Percentiles rank a stretch among this genome's conserved stretches.
These are phyloP conservation scores for Coranthus polyacanthus DNA, from an alignment of 2,797 vertebrate genomes.

Conservation along the genomic window DNA sequence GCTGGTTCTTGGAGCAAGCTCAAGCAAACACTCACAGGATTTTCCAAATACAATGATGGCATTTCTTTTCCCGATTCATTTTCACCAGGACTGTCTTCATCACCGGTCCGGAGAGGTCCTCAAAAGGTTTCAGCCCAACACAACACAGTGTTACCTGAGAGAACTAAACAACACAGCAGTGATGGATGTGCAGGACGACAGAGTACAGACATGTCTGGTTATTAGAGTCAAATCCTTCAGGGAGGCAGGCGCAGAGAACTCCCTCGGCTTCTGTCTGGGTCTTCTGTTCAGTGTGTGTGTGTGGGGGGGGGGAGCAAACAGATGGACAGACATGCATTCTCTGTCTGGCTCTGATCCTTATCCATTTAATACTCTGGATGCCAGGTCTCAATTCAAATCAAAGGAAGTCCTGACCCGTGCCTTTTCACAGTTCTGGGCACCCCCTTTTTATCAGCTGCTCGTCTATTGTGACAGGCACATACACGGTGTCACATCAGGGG, in stretches of 20 bases:
- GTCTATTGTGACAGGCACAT: slow-evolving; percentile 45
- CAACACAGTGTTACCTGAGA: slow-evolving; percentile 76
- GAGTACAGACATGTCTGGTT: slow-evolving; percentile 4
- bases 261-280: slow-evolving; percentile 51
- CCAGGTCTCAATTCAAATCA: slow-evolving; percentile 38
- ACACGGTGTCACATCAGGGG: slow-evolving; percentile 55
- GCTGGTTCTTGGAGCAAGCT: slow-evolving; percentile 48
- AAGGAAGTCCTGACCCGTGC: slow-evolving; percentile 58
- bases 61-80: slow-evolving; percentile 32
- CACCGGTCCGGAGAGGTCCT: slow-evolving; percentile 54
- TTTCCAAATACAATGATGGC: slow-evolving; percentile 49
- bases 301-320: slow-evolving; percentile 16
- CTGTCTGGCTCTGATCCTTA: slow-evolving; percentile 59
- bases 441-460: slow-evolving; percentile 51
- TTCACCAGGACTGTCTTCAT: slow-evolving; percentile 46
- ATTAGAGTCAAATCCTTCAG: slow-evolving; percentile 49
- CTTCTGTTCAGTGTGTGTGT: slow-evolving; percentile 44
- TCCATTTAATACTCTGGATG: slow-evolving; percentile 49
- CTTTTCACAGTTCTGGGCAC: slow-evolving; percentile 37
- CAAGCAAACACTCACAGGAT: slow-evolving; percentile 59
- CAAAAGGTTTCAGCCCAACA: slow-evolving; percentile 45
- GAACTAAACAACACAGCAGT: slow-evolving; percentile 57
- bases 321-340: slow-evolving; percentile 57
- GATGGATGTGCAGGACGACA: slow-evolving; percentile 30
- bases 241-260: slow-evolving; percentile 40